Evolutionary conservation across 2,888 invertebrate species (phyloP).

Genomic region (Noctua fimbriata): DNA sequence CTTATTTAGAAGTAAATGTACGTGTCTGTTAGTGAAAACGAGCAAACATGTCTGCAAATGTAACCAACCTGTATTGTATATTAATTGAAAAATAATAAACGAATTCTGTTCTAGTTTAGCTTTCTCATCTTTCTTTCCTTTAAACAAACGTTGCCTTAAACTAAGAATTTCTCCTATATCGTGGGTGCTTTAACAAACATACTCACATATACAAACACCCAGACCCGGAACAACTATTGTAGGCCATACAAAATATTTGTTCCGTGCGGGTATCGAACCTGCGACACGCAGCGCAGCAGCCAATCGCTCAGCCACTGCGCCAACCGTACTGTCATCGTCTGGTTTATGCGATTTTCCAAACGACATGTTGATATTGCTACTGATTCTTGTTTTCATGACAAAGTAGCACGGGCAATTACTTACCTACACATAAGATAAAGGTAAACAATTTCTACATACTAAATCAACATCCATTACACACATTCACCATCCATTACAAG

Average conservation of each 20-base stretch:
- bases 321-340: background rate
- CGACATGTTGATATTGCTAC: background rate
- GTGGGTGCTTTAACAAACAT: no score
- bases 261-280: no score
- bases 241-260: no score
- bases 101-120: background rate
- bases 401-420: background rate
- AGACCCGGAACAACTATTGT: no score
- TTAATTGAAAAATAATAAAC: background rate
- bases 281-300: no score
- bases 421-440: background rate
- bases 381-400: background rate
- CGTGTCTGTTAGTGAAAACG: background rate
- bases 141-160: no score
- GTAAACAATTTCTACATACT: background rate
- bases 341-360: background rate
- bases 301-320: no score
- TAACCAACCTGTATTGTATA: background rate
- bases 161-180: no score
- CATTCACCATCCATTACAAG: background rate
- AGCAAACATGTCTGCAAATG: background rate
- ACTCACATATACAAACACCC: no score
- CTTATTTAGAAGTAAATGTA: background rate
- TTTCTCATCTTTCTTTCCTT: no score
- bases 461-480: conserved; percentile 26